These are phyloP conservation scores for Shinisaurus crocodilurus DNA, from an alignment of 2,113 vertebrate species.

Conservation along the genomic window DNA sequence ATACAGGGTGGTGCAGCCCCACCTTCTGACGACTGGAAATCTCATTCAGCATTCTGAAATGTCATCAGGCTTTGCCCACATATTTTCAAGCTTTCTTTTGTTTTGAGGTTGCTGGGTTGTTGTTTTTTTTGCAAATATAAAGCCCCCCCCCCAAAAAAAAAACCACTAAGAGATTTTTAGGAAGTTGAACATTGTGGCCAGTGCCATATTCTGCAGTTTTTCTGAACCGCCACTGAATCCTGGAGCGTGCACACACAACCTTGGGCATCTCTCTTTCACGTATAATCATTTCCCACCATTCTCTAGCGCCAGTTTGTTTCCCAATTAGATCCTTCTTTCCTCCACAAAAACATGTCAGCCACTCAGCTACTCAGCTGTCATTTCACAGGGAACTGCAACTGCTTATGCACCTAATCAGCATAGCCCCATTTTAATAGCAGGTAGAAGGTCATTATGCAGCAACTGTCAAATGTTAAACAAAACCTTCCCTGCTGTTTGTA, in stretches of 20 bases:
- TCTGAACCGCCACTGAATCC: neutral
- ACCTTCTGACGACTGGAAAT: neutral
- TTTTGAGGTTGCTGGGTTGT: too few relatives aligned
- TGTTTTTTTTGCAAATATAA: neutral
- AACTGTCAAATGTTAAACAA: conserved; percentile 52
- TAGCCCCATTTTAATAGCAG: conserved; percentile 23
- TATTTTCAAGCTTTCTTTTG: neutral
- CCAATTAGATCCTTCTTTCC: conserved; percentile 41
- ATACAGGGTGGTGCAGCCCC: neutral
- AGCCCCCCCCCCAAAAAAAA: neutral
- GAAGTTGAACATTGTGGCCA: neutral
- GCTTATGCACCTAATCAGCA: conserved; percentile 43
- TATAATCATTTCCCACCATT: conserved; percentile 10
- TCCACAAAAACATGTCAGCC: conserved; percentile 11
- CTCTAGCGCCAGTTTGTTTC: conserved; percentile 31
- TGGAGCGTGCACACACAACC: neutral
- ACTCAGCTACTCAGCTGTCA: conserved; percentile 6
- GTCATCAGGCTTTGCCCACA: neutral
- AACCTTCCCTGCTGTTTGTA: conserved; percentile 53
- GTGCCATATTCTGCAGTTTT: neutral
- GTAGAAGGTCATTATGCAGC: conserved; percentile 41
- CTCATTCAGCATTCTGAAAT: neutral
- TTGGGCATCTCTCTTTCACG: neutral
- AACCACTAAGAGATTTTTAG: too few relatives aligned
- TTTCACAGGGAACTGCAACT: conserved; percentile 44